phyloP scores from a whole-genome alignment of 1,140 invertebrate species.

The Pogonus chalceus region DNA sequence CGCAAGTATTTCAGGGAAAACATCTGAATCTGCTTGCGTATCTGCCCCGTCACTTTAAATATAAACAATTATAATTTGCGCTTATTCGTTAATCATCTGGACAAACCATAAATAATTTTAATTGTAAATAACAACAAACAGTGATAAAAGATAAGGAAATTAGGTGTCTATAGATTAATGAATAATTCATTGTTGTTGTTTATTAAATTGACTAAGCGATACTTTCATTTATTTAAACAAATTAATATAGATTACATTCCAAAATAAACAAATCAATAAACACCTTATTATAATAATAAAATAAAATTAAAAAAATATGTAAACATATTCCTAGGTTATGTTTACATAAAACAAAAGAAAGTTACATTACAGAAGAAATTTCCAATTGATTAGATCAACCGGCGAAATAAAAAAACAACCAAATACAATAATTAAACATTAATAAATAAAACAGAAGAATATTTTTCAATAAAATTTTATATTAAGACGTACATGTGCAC shows the following conservation, averaged over 20 bases:
- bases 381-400: background rate
- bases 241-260: no score
- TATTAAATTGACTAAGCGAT: no score
- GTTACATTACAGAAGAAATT: background rate
- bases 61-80: slow-evolving; percentile 1
- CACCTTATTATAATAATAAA: slow-evolving; percentile 3
- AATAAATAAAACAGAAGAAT: background rate
- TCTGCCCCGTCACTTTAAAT: slow-evolving; percentile 40
- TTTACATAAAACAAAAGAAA: background rate
- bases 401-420: background rate
- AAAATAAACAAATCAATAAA: no score
- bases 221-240: no score
- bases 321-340: slow-evolving; percentile 1
- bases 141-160: no score
- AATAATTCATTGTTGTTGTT: no score
- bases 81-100: no score
- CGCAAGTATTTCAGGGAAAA: slow-evolving; percentile 44
- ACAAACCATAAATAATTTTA: no score
- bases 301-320: slow-evolving; percentile 11
- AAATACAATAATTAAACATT: slow-evolving; percentile 1
- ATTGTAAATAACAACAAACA: no score
- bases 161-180: no score
- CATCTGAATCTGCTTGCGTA: slow-evolving; percentile 42
- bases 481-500: slow-evolving; percentile 4
- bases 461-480: background rate